Percentiles rank a stretch among this genome's conserved stretches.
phyloP scores from a whole-genome alignment of 2,888 invertebrate species.

The Zaprionus bogoriensis region DNA sequence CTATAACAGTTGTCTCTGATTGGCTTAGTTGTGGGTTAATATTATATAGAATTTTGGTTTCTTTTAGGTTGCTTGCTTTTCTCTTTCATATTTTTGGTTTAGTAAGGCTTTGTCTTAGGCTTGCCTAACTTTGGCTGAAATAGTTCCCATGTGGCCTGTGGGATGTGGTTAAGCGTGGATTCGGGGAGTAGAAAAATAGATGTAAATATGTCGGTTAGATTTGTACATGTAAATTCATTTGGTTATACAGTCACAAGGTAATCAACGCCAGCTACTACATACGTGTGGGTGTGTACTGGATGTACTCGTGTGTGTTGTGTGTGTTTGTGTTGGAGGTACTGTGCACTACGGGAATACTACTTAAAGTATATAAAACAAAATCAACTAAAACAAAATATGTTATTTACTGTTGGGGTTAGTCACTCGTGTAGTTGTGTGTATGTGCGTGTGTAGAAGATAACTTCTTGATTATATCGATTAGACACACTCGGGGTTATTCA shows the following conservation, averaged over 20 bases:
- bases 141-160: constrained; percentile 81
- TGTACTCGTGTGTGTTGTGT: constrained; percentile 22
- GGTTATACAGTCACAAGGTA: constrained; percentile 47
- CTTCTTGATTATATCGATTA: constrained; percentile 25
- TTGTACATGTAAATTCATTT: constrained; percentile 39
- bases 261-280: constrained; percentile 47
- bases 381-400: constrained; percentile 36
- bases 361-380: constrained; percentile 28
- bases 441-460: too few species aligned
- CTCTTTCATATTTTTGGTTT: constrained; percentile 24
- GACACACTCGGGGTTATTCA: constrained; percentile 23
- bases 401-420: constrained; percentile 45
- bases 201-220: constrained; percentile 63
- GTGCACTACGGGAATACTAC: constrained; percentile 46
- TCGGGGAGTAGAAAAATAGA: constrained; percentile 52
- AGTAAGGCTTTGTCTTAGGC: constrained; percentile 42
- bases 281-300: constrained; percentile 30
- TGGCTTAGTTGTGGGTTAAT: constrained; percentile 73
- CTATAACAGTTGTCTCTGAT: constrained; percentile 55
- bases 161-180: constrained; percentile 55
- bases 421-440: constrained; percentile 16
- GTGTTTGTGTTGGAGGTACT: constrained; percentile 35
- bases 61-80: constrained; percentile 25
- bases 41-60: constrained; percentile 43
- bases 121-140: constrained; percentile 75